These are phyloP conservation scores for Brenthis hecate DNA, from an alignment of 2,888 invertebrate genomes.

Conservation along the genomic window DNA sequence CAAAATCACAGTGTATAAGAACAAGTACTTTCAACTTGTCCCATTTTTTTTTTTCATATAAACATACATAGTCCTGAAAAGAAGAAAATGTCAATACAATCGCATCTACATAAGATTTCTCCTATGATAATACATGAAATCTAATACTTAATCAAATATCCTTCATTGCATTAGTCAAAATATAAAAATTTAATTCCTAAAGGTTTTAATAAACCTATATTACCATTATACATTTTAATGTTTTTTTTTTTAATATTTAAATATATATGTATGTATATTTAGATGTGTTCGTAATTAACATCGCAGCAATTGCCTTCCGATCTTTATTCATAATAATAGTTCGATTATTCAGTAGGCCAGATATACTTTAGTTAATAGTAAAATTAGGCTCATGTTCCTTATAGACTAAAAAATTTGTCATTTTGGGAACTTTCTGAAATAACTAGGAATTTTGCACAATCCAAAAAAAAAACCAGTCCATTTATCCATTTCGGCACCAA, in stretches of 20 bases:
- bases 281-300: constrained; percentile 50
- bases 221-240: constrained; percentile 77
- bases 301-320: constrained; percentile 43
- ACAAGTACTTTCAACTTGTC: constrained; percentile 77
- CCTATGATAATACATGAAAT: constrained; percentile 58
- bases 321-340: constrained; percentile 53
- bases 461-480: constrained; percentile 38
- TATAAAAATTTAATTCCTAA: constrained; percentile 79
- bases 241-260: constrained; percentile 71
- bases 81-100: constrained; percentile 56
- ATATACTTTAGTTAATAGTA: constrained; percentile 64
- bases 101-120: constrained; percentile 69
- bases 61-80: constrained; percentile 74
- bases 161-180: constrained; percentile 78
- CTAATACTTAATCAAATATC: constrained; percentile 73
- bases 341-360: constrained; percentile 76
- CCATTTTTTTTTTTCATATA: constrained; percentile 65
- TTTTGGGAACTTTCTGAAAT: constrained; percentile 53
- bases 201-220: constrained; percentile 79
- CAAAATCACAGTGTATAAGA: constrained; percentile 79
- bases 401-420: constrained; percentile 51
- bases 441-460: constrained; percentile 53
- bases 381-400: constrained; percentile 73
- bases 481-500: constrained; percentile 43
- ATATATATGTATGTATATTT: constrained; percentile 51